Base-by-base conservation (phyloP, 1,140 invertebrate species). In the Heliconius melpomene region DNA sequence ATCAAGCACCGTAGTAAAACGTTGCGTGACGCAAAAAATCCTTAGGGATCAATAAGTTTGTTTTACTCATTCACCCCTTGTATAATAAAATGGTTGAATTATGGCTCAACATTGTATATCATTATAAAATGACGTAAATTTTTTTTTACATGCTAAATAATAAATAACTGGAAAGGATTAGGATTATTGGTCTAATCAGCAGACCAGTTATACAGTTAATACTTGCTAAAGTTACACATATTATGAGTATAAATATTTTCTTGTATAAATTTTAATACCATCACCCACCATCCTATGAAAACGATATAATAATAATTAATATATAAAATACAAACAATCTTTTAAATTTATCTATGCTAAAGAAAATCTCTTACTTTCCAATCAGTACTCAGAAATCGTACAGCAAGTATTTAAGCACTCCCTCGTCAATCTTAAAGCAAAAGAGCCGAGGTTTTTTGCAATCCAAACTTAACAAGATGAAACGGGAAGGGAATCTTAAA, bases 1-100 rank as follows among this genome's bases (percentile, higher is more conserved):
- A 85, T 86, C 84, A 85, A 82, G 82, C 50, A 74, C 66, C 54
- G 75, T 78, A 72, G 79, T 84, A 83, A 83, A 86, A 81, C 77
- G 74, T 83, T 84, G 84, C 84, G 83, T 84, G 79, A 84, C 82
- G 79, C 79, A 74, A 78, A 77, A 54, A 73, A 80, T 79, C 80
- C 83, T 83, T 18, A 71, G 84, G 84, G 86, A 82, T 74, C 77
- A 71, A 85, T 85, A 83, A 83, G 76, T 72, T 72, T 78, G 71
- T 75, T 72, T 23, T 57, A 50, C 66, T 46, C 60, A 66, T 77
- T 77, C 78, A 73, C 78, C 73, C 52, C 36, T 76, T 76, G 50
- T 54, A 72, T 74, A 72, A 80, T 72, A 72, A 72, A 72, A 40
- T 40, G 71, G 57, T 75, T 54, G 50, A 54, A 57, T 36, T 57